Conservation (phyloP, 2,888 invertebrate species). For the Itoplectis maculator region DNA sequence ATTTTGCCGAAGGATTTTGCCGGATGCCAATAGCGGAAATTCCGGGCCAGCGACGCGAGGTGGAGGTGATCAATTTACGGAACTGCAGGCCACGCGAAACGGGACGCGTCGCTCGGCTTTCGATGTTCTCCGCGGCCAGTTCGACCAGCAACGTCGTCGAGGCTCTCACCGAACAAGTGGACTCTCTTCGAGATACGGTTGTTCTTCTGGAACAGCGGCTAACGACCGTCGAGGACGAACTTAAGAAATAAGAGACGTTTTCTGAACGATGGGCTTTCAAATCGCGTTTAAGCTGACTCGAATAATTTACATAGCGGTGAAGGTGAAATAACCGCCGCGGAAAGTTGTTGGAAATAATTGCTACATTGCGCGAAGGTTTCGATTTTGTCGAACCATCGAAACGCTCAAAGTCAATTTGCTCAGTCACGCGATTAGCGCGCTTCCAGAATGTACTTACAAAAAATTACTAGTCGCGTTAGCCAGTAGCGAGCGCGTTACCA, state of each 20-base stretch:
- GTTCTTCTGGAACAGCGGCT: conserved; percentile 86
- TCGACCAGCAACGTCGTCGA: conserved; percentile 79
- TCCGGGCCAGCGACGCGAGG: conserved; percentile 59
- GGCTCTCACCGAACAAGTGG: conserved; percentile 86
- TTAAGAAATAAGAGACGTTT: conserved; percentile 72
- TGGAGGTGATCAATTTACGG: conserved; percentile 73
- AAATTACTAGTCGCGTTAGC: conserved; percentile 31
- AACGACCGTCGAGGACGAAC: conserved; percentile 85
- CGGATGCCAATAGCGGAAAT: conserved; percentile 59
- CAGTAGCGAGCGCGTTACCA: not conserved
- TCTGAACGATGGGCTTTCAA: conserved; percentile 9
- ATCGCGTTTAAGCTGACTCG: not conserved
- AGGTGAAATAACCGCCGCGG: too few relatives aligned
- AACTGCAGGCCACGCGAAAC: conserved; percentile 60
- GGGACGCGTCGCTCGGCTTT: conserved; percentile 49
- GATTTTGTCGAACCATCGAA: conserved; percentile 2
- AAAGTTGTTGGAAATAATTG: too few relatives aligned
- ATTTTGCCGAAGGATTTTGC: conserved; percentile 42
- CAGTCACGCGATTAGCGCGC: not conserved
- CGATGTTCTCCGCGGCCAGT: not conserved
- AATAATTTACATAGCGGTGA: not conserved
- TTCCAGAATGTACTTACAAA: conserved; percentile 30
- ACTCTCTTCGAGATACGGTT: conserved; percentile 86
- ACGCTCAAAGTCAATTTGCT: conserved; percentile 24
- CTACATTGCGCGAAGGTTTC: not conserved